These are phyloP conservation scores for Aethina tumida DNA, from an alignment of 1,140 invertebrate species.

Conservation along the genomic window DNA sequence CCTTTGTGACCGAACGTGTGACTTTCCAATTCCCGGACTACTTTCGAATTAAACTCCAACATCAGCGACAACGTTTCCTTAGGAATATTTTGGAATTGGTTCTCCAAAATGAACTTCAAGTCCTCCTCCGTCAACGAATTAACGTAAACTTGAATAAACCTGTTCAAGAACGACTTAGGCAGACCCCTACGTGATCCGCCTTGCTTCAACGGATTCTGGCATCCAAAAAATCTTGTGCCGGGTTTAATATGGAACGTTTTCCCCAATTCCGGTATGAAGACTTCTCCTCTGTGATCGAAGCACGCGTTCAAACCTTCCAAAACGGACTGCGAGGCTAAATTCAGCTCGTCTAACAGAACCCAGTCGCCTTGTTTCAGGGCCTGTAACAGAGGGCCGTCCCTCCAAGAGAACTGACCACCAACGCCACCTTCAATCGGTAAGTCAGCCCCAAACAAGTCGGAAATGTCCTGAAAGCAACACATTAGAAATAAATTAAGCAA, in stretches of 20 bases:
- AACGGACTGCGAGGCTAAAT: slow-evolving; percentile 96
- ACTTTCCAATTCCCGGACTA: slow-evolving; percentile 53
- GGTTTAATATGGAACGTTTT: slow-evolving; percentile 71
- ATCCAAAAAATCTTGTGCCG: slow-evolving; percentile 86
- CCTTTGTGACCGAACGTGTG: slow-evolving; percentile 65
- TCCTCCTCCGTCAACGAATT: slow-evolving; percentile 70
- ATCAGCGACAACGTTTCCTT: slow-evolving; percentile 56
- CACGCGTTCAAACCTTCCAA: slow-evolving; percentile 97
- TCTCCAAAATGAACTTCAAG: slow-evolving; percentile 50
- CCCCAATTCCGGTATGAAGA: slow-evolving; percentile 92
- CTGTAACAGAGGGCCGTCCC: slow-evolving; percentile 88
- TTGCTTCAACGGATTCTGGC: slow-evolving; percentile 95
- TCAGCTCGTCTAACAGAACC: slow-evolving; percentile 98
- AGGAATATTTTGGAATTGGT: slow-evolving; percentile 45
- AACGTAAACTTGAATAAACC: slow-evolving; percentile 94
- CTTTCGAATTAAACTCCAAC: slow-evolving; percentile 68
- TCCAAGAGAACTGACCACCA: slow-evolving; percentile 86
- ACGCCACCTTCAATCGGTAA: slow-evolving; percentile 82
- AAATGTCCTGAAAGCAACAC: slow-evolving; percentile 63
- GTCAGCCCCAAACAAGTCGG: slow-evolving; percentile 96
- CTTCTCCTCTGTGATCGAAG: slow-evolving; percentile 92
- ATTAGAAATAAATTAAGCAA: neutral
- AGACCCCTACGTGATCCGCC: slow-evolving; percentile 92
- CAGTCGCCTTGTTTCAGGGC: slow-evolving; percentile 89
- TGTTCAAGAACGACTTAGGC: slow-evolving; percentile 94